phyloP scores from a whole-genome alignment of 2,113 vertebrate genomes.

The Corvus cornix region DNA sequence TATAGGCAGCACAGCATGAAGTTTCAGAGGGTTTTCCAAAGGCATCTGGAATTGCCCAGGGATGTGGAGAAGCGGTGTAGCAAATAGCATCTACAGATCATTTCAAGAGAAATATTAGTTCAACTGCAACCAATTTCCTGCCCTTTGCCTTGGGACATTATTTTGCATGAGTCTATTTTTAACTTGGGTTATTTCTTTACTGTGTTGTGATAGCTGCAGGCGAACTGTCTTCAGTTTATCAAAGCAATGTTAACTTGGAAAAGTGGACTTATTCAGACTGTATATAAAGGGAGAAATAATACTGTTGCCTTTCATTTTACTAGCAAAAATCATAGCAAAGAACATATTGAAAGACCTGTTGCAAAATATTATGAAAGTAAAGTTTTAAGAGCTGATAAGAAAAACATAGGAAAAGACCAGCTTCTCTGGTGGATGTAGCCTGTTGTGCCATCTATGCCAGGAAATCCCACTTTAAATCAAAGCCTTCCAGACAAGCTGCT shows the following conservation, averaged over 20 bases:
- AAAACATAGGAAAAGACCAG: background rate
- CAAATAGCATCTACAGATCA: background rate
- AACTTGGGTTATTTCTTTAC: background rate
- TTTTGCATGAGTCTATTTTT: slow-evolving; percentile 15
- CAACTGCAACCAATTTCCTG: slow-evolving; percentile 57
- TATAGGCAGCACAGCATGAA: background rate
- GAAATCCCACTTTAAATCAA: background rate
- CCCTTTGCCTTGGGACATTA: background rate
- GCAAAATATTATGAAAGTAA: background rate
- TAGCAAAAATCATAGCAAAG: background rate
- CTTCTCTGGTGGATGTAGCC: background rate
- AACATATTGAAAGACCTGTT: background rate
- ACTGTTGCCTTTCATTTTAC: background rate
- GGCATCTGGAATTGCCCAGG: background rate
- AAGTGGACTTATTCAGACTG: background rate
- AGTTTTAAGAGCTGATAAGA: background rate
- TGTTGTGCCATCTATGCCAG: background rate
- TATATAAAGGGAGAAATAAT: background rate
- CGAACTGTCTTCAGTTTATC: background rate
- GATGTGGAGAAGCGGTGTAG: background rate
- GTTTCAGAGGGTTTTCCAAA: background rate
- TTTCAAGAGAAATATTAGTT: slow-evolving; percentile 47
- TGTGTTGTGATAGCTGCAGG: background rate
- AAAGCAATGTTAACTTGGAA: background rate
- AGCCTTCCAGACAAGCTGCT: background rate